These are phyloP conservation scores for Bradypodion pumilum DNA, from an alignment of 2,797 vertebrate genomes.

Conservation along the genomic window DNA sequence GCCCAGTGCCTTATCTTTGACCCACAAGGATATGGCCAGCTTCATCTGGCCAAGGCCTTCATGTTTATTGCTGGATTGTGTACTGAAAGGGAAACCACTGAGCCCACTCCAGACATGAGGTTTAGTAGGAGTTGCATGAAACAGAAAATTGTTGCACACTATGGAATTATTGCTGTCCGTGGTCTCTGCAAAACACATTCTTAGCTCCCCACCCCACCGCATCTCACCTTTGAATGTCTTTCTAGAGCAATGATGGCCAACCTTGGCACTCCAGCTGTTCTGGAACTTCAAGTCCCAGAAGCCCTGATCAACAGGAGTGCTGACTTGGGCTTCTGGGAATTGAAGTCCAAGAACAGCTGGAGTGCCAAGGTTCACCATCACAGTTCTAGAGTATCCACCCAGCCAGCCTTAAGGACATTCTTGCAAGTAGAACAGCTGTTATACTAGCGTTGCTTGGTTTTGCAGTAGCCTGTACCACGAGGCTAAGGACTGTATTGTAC, in stretches of 20 bases:
- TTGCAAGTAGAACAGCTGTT: background rate
- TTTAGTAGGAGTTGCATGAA: background rate
- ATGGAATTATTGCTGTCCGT: background rate
- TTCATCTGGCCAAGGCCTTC: slow-evolving; percentile 37
- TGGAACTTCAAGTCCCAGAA: no score
- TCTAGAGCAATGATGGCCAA: no score
- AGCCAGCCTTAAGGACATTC: background rate
- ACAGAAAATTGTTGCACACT: background rate
- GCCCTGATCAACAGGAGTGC: no score
- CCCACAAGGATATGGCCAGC: background rate
- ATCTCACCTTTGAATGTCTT: background rate
- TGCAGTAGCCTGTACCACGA: background rate
- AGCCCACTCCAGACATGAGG: slow-evolving; percentile 4
- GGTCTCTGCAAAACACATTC: background rate
- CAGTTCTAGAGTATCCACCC: accelerated
- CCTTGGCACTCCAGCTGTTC: no score
- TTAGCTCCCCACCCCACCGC: background rate
- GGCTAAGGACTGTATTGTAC: background rate
- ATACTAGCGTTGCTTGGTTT: background rate
- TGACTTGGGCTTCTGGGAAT: no score
- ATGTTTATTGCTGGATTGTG: slow-evolving; percentile 39
- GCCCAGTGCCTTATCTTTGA: slow-evolving; percentile 39
- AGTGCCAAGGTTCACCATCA: no score
- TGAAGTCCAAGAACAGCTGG: no score
- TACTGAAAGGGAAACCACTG: slow-evolving; percentile 21